Conservation (phyloP, 2,113 vertebrate genomes). For the Strix uralensis region DNA sequence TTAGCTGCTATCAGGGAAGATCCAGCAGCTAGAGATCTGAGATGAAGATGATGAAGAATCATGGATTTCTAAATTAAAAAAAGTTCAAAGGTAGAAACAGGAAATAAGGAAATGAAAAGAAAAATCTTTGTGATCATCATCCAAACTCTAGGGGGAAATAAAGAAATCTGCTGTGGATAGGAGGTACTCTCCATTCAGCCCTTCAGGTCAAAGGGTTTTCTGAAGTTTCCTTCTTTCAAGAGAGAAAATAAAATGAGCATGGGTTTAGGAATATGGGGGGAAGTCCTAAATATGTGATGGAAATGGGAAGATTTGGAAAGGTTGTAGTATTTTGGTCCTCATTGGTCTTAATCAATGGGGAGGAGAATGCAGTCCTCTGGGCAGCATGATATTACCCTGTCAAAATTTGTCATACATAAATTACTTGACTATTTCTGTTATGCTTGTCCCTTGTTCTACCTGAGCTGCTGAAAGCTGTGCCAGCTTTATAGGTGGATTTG, state of each 20-base stretch:
- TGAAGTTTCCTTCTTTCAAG: neutral
- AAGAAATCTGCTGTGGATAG: neutral
- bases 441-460: neutral
- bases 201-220: neutral
- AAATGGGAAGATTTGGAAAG: neutral
- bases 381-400: neutral
- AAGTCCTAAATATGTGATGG: neutral
- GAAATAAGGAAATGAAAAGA: slow-evolving; percentile 37
- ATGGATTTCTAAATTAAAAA: slow-evolving; percentile 39
- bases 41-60: neutral
- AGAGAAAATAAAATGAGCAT: neutral
- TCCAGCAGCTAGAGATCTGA: slow-evolving; percentile 1
- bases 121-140: slow-evolving; percentile 46
- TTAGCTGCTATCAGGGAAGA: neutral
- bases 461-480: neutral
- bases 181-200: neutral
- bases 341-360: neutral
- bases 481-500: neutral
- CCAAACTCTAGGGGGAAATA: slow-evolving; percentile 24
- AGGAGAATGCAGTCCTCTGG: neutral
- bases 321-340: neutral
- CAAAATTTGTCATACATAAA: neutral
- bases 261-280: neutral
- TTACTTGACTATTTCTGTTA: neutral
- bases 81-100: slow-evolving; percentile 25